phyloP scores from a whole-genome alignment of 2,113 vertebrate genomes.

The Calyptomena viridis region DNA sequence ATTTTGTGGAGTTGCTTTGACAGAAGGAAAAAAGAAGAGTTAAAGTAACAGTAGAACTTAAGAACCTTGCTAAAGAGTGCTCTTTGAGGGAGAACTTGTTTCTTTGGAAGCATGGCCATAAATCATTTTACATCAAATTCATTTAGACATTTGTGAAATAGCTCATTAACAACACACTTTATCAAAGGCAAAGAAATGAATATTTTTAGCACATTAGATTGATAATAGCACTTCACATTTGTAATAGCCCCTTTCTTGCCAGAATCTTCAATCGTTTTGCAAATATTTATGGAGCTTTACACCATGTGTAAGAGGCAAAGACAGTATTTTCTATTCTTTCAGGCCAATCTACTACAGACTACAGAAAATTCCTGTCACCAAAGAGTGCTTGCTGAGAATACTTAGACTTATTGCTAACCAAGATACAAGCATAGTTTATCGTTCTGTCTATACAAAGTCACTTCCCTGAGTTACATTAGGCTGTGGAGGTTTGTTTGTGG shows the following conservation, averaged over 20 bases:
- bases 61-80: neutral
- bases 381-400: neutral
- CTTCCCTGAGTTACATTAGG: neutral
- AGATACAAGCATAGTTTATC: neutral
- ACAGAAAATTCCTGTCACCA: neutral
- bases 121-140: conserved; percentile 10
- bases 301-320: neutral
- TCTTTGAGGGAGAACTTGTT: neutral
- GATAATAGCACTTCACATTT: neutral
- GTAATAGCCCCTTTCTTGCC: neutral
- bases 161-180: neutral
- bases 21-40: neutral
- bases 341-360: neutral
- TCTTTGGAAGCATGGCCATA: neutral
- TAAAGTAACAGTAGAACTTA: neutral
- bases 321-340: neutral
- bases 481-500: neutral
- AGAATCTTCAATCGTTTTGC: neutral
- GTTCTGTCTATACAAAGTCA: neutral
- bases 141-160: conserved; percentile 18
- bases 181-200: conserved; percentile 3
- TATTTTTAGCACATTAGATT: conserved; percentile 20
- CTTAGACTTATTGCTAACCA: neutral
- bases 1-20: neutral
- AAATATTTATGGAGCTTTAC: neutral